Percentiles rank a stretch among this genome's conserved stretches.
Evolutionary conservation across 1,140 invertebrate genomes (phyloP).

Genomic region (Pectinophora gossypiella): DNA sequence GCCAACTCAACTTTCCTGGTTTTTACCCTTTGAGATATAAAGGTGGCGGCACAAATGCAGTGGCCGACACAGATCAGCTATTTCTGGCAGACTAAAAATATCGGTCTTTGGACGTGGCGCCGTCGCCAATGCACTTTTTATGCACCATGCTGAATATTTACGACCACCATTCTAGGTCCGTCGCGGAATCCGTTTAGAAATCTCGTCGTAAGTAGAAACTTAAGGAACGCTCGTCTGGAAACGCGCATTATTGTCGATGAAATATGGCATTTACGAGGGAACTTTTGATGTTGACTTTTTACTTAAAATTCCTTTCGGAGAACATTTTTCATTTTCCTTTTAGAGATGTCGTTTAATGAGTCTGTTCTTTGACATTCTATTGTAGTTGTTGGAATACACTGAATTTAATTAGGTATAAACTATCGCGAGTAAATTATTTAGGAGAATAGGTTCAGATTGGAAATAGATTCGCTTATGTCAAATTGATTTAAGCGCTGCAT

Average conservation of each 20-base stretch:
- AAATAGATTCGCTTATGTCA: neutral
- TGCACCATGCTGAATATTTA: conserved; percentile 46
- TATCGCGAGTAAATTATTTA: too few relatives aligned
- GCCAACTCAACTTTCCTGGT: neutral
- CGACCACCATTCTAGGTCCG: neutral
- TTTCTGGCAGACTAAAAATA: conserved; percentile 63
- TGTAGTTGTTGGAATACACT: too few relatives aligned
- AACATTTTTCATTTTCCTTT: too few relatives aligned
- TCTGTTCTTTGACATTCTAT: too few relatives aligned
- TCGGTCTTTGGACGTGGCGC: conserved; percentile 34
- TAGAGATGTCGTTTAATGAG: too few relatives aligned
- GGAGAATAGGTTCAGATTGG: too few relatives aligned
- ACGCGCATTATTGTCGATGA: too few relatives aligned
- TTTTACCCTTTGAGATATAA: conserved; percentile 12
- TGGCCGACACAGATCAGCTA: conserved; percentile 42
- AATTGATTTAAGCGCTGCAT: neutral
- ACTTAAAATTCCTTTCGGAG: too few relatives aligned
- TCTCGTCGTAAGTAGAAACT: neutral
- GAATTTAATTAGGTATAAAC: too few relatives aligned
- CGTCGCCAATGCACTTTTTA: conserved; percentile 56
- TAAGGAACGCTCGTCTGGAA: too few relatives aligned
- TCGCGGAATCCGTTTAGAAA: neutral
- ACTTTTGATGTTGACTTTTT: too few relatives aligned
- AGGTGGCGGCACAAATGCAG: conserved; percentile 37
- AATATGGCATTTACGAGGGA: too few relatives aligned